Conservation (phyloP, 2,113 vertebrate species). For the Tragelaphus buxtoni region DNA sequence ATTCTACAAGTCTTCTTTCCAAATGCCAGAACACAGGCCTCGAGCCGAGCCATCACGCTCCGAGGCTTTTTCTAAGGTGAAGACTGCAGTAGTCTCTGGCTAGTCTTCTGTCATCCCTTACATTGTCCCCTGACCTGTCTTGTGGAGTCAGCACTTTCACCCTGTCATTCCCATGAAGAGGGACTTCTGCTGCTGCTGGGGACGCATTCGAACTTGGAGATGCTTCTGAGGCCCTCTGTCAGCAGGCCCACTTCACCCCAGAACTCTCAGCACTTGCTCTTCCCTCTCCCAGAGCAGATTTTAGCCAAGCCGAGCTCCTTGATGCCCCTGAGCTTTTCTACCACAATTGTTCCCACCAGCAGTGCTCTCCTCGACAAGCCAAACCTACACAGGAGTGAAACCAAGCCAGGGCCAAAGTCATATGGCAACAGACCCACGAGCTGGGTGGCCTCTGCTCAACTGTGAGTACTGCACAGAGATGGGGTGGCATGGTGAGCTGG, state of each 20-base stretch:
- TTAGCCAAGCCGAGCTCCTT: neutral
- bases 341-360: neutral
- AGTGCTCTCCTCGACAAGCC: neutral
- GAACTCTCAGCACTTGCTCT: accelerated
- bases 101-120: neutral
- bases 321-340: neutral
- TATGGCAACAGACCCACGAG: neutral
- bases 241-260: neutral
- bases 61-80: conserved; percentile 11
- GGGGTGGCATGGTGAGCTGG: neutral
- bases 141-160: neutral
- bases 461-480: neutral
- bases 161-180: neutral
- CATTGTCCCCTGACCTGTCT: neutral
- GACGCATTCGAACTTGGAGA: neutral
- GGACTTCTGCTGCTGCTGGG: neutral
- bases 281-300: neutral
- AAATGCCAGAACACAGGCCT: neutral
- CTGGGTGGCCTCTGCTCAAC: neutral
- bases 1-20: conserved; percentile 15
- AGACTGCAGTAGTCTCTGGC: neutral
- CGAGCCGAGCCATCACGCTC: neutral
- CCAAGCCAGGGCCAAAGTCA: neutral
- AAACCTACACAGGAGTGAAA: neutral
- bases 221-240: neutral